Percentiles rank a stretch among this genome's conserved stretches.
phyloP scores from a whole-genome alignment of 2,888 invertebrate genomes.

The Limnephilus lunatus region DNA sequence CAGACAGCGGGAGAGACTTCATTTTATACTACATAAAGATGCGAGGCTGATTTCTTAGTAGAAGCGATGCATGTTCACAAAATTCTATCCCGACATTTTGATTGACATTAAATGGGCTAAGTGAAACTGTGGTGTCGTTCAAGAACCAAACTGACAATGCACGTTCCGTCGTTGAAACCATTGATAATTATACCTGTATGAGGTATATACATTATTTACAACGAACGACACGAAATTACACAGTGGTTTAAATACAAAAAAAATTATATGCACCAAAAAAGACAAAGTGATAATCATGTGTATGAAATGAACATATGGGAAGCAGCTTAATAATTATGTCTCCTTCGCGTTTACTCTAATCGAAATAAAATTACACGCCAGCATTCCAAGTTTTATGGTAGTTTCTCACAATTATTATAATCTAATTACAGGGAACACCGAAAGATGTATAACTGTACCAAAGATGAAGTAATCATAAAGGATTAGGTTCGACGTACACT shows the following conservation, averaged over 20 bases:
- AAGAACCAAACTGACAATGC: not conserved
- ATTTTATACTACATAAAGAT: too few relatives aligned
- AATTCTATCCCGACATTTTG: not conserved
- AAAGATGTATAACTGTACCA: slow-evolving; percentile 56
- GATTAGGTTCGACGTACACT: not conserved
- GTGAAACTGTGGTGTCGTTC: not conserved
- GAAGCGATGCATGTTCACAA: not conserved
- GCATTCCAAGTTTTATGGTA: slow-evolving; percentile 60
- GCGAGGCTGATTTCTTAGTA: not conserved
- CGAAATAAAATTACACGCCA: slow-evolving; percentile 65
- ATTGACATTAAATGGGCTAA: not conserved
- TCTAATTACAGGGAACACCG: slow-evolving; percentile 65
- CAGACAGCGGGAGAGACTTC: too few relatives aligned
- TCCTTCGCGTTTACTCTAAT: slow-evolving; percentile 56
- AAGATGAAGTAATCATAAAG: not conserved
- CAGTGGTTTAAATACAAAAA: slow-evolving; percentile 21
- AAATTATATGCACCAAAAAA: slow-evolving; percentile 39
- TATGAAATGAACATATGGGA: slow-evolving; percentile 46
- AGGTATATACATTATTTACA: not conserved
- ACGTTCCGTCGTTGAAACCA: slow-evolving; percentile 7
- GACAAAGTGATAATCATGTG: slow-evolving; percentile 45
- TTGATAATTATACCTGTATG: not conserved
- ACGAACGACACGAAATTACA: not conserved
- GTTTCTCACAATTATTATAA: slow-evolving; percentile 66
- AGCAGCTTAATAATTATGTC: slow-evolving; percentile 28